Conservation (phyloP, 2,797 vertebrate species). For the Peromyscus eremicus region DNA sequence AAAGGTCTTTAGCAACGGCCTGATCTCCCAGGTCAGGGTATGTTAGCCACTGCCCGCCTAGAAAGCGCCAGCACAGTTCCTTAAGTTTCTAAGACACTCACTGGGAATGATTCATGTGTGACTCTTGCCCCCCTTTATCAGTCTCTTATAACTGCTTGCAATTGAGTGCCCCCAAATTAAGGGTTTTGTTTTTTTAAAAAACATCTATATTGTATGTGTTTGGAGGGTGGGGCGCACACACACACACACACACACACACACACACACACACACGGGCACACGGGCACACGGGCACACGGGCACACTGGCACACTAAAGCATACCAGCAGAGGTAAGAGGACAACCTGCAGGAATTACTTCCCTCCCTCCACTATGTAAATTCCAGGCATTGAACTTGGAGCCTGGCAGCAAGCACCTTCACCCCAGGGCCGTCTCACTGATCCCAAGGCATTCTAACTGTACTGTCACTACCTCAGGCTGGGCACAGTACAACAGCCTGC, state of each 20-base stretch:
- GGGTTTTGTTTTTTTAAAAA: not conserved
- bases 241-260: rapidly evolving
- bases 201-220: not conserved
- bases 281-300: not conserved
- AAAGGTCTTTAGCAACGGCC: not conserved
- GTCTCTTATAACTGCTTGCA: not conserved
- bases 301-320: not conserved
- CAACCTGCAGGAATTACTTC: not conserved
- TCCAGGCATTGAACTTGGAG: not conserved
- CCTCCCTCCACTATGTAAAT: not conserved
- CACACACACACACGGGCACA: too few species aligned
- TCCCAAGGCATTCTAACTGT: not conserved
- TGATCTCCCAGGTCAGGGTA: not conserved
- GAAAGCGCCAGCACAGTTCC: not conserved
- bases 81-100: not conserved
- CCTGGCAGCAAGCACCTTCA: not conserved
- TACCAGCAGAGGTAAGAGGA: not conserved
- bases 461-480: not conserved
- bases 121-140: not conserved
- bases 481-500: not conserved
- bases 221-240: too few species aligned
- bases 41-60: not conserved
- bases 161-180: not conserved
- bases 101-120: not conserved
- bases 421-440: not conserved